A percentile compares a stretch with the other conserved stretches of the same genome.
Evolutionary conservation across 2,113 vertebrate species (phyloP).

Genomic region (Setophaga petechia): DNA sequence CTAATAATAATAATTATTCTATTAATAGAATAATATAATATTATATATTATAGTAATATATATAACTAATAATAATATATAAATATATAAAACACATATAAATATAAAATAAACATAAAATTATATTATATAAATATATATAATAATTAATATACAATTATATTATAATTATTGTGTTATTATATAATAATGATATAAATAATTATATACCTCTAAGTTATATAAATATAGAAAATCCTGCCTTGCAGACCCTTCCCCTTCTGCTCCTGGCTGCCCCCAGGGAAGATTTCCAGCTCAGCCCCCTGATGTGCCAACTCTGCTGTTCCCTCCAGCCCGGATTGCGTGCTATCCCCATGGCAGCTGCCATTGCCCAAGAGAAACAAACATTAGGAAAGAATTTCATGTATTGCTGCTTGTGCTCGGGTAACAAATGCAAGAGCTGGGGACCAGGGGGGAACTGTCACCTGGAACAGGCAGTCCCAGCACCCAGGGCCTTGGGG

Average conservation of each 20-base stretch:
- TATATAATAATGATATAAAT: too few relatives aligned
- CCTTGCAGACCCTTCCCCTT: not conserved
- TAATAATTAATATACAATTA: too few relatives aligned
- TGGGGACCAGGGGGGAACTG: conserved; percentile 14
- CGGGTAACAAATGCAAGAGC: not conserved
- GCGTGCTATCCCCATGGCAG: conserved; percentile 18
- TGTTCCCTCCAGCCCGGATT: conserved; percentile 19
- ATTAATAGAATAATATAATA: too few relatives aligned
- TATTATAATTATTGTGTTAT: too few relatives aligned
- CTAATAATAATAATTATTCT: too few relatives aligned
- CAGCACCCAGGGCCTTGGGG: not conserved
- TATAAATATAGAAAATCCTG: too few relatives aligned
- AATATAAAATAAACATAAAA: too few relatives aligned
- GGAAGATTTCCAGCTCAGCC: not conserved
- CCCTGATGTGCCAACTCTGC: not conserved
- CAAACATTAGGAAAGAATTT: conserved; percentile 44
- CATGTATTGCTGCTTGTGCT: not conserved
- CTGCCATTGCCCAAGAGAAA: conserved; percentile 34
- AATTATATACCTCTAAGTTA: too few relatives aligned
- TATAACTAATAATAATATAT: too few relatives aligned
- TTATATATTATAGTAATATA: too few relatives aligned
- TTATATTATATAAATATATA: too few relatives aligned
- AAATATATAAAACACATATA: too few relatives aligned
- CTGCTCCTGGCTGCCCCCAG: not conserved
- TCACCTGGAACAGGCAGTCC: conserved; percentile 9